These are phyloP conservation scores for Trinorchestia longiramus DNA, from an alignment of 1,140 invertebrate species.

Conservation along the genomic window DNA sequence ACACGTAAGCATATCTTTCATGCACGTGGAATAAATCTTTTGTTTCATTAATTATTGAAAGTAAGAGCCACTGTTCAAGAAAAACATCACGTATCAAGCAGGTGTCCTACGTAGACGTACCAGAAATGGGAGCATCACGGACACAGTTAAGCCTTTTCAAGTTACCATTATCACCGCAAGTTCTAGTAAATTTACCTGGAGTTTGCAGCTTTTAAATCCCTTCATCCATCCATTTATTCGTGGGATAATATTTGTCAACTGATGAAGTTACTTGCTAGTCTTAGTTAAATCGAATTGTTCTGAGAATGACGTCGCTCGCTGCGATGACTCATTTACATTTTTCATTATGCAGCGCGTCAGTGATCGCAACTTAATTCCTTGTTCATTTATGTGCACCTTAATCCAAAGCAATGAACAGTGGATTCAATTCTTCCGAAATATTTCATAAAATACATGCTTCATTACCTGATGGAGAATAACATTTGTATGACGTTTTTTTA, in stretches of 20 bases:
- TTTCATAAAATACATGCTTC: background rate
- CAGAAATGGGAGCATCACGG: background rate
- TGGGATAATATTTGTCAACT: background rate
- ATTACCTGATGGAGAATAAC: background rate
- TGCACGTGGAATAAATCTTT: no score
- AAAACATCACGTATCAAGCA: no score
- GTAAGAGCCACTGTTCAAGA: no score
- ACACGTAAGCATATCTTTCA: no score
- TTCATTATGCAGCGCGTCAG: background rate
- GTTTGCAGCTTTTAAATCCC: background rate
- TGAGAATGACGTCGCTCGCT: background rate
- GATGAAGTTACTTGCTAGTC: background rate
- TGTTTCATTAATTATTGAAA: no score
- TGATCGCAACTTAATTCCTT: background rate
- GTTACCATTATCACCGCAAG: background rate
- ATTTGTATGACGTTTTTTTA: background rate
- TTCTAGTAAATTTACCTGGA: background rate
- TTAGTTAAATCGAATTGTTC: background rate
- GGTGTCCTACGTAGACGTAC: background rate
- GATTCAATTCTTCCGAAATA: background rate
- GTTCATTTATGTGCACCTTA: background rate
- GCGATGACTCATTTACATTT: background rate
- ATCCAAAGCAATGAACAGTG: background rate
- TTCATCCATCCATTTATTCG: background rate
- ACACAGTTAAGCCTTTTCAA: background rate